Conservation (phyloP, 2,113 vertebrate genomes). For the Gnathonemus echidnorhynchus region DNA sequence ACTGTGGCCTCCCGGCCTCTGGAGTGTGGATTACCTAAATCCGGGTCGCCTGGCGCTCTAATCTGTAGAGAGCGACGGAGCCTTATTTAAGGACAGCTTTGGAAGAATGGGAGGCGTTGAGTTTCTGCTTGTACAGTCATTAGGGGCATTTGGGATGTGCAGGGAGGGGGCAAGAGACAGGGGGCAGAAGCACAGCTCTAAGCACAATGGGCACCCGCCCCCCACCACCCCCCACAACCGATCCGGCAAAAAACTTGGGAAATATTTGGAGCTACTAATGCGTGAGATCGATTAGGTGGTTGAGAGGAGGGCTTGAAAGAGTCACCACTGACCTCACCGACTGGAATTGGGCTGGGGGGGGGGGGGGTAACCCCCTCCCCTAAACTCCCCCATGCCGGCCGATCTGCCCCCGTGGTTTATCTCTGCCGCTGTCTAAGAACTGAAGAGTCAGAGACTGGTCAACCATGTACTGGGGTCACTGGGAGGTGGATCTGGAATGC, state of each 20-base stretch:
- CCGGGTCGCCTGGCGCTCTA: constrained; percentile 60
- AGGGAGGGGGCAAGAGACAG: constrained; percentile 26
- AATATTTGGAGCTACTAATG: constrained; percentile 61
- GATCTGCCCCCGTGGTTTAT: constrained; percentile 69
- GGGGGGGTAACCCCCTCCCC: constrained; percentile 49
- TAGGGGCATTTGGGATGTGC: constrained; percentile 58
- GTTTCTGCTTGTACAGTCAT: constrained; percentile 63
- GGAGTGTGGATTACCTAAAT: constrained; percentile 56
- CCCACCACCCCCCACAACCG: constrained; percentile 18
- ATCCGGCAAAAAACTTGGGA: constrained; percentile 39
- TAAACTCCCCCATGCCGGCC: constrained; percentile 39
- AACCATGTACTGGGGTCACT: constrained; percentile 53
- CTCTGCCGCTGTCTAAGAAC: constrained; percentile 58
- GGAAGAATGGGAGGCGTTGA: constrained; percentile 56
- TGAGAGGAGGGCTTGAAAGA: constrained; percentile 58
- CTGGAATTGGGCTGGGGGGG: constrained; percentile 42
- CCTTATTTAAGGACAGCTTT: constrained; percentile 48
- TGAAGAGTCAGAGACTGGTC: constrained; percentile 53
- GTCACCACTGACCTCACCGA: constrained; percentile 56
- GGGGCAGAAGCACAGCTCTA: constrained; percentile 25
- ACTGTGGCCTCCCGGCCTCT: constrained; percentile 25
- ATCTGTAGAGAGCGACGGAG: constrained; percentile 51
- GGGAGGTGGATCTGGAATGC: constrained; percentile 35
- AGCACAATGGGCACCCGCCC: constrained; percentile 34
- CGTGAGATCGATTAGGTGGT: constrained; percentile 62